Conservation (phyloP, 2,888 invertebrate genomes). For the Tetranychus truncatus region DNA sequence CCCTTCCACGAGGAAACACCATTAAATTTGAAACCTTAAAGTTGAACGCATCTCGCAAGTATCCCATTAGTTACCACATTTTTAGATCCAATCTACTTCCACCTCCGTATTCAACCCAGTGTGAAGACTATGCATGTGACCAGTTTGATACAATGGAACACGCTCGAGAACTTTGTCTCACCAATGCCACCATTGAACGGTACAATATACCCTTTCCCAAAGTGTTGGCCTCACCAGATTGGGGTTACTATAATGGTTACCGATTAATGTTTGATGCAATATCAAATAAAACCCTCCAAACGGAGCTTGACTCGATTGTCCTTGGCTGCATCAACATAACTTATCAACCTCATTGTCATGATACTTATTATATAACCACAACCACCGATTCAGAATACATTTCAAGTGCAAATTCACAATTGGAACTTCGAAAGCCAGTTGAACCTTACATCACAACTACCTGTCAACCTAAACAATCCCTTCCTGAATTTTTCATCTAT, state of each 20-base stretch:
- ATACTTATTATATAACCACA: background rate
- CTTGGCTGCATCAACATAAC: background rate
- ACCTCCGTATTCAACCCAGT: background rate
- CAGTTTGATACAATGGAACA: background rate
- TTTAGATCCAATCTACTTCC: background rate
- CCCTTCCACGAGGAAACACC: background rate
- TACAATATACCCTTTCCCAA: background rate
- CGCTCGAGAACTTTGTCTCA: background rate
- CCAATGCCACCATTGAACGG: background rate
- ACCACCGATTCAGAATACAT: background rate
- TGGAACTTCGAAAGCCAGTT: background rate
- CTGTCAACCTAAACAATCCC: background rate
- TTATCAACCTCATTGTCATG: background rate
- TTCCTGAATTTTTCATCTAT: background rate
- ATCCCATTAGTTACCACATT: background rate
- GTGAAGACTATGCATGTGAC: background rate
- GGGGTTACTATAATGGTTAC: background rate
- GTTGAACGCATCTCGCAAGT: background rate
- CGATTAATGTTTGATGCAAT: background rate
- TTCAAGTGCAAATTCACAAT: background rate
- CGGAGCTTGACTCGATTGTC: background rate
- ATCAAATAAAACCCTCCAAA: background rate
- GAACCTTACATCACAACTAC: background rate
- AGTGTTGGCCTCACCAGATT: background rate
- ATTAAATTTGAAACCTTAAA: background rate